These are phyloP conservation scores for Apis cerana DNA, from an alignment of 1,140 invertebrate species.

Conservation along the genomic window DNA sequence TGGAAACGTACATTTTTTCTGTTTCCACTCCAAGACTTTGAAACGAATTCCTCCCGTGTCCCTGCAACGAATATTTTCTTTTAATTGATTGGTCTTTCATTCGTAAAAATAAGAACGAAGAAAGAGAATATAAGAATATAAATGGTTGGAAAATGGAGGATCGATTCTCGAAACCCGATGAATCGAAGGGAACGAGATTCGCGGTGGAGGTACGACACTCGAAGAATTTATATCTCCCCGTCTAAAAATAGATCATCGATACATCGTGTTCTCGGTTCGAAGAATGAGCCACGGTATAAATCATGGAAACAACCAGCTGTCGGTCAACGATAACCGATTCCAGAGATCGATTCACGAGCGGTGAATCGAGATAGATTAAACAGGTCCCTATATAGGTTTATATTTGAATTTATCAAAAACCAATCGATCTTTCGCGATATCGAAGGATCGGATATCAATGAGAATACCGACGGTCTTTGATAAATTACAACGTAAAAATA, in stretches of 20 bases:
- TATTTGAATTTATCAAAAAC: neutral
- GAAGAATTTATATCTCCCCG: slow-evolving; percentile 13
- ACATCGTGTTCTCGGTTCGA: slow-evolving; percentile 25
- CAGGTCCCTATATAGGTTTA: no score
- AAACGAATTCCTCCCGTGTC: neutral
- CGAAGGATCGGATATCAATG: neutral
- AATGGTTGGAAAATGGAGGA: neutral
- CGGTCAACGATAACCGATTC: slow-evolving; percentile 13
- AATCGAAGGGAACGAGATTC: neutral
- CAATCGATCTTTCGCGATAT: neutral
- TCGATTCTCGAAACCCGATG: neutral
- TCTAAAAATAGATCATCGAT: slow-evolving; percentile 35
- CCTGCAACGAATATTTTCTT: neutral
- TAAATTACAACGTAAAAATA: no score
- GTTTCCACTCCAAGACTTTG: neutral
- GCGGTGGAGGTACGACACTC: slow-evolving; percentile 1
- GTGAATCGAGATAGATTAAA: neutral
- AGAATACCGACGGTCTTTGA: neutral
- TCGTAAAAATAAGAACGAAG: neutral
- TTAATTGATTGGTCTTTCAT: no score
- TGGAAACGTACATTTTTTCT: no score
- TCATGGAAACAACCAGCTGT: slow-evolving; percentile 19
- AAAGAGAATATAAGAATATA: neutral
- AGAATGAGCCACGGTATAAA: slow-evolving; percentile 9
- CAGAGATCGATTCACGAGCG: neutral